Evolutionary conservation across 2,888 invertebrate genomes (phyloP).

Genomic region (Dione juno): DNA sequence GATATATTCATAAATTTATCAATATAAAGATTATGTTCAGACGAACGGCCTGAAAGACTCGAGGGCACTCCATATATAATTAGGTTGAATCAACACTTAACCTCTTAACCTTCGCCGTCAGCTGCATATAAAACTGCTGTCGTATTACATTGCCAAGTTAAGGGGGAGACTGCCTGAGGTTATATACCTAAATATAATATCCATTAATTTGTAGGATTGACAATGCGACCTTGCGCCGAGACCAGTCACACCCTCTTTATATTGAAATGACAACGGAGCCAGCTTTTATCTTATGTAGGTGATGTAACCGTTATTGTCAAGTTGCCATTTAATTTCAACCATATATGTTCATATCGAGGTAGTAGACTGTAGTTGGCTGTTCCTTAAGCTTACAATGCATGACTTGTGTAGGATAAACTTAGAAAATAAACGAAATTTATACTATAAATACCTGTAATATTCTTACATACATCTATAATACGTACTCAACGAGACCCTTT

Average conservation of each 20-base stretch:
- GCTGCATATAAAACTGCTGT: slow-evolving; percentile 38
- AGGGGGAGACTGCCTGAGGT: slow-evolving; percentile 31
- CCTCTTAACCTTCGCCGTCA: slow-evolving; percentile 36
- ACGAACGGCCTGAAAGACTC: slow-evolving; percentile 9
- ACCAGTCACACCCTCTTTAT: slow-evolving; percentile 30
- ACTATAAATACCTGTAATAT: too few species aligned
- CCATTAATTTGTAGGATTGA: slow-evolving; percentile 33
- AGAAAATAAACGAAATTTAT: too few species aligned
- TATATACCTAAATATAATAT: slow-evolving; percentile 38
- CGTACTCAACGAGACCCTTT: too few species aligned
- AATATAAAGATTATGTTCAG: slow-evolving; percentile 16
- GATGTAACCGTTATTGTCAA: slow-evolving; percentile 26
- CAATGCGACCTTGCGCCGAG: slow-evolving; percentile 28
- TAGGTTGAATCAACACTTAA: slow-evolving; percentile 33
- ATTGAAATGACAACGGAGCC: slow-evolving; percentile 26
- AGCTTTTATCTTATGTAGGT: slow-evolving; percentile 17
- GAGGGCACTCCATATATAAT: slow-evolving; percentile 29
- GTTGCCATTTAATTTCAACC: slow-evolving; percentile 15
- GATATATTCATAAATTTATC: neutral
- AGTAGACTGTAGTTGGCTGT: neutral
- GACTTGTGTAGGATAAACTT: too few species aligned
- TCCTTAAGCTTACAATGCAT: neutral
- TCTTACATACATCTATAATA: too few species aligned
- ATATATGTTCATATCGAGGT: neutral
- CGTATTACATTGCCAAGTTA: slow-evolving; percentile 34